Base-by-base conservation (phyloP, 2,113 vertebrate species). In the Aramus guarauna region DNA sequence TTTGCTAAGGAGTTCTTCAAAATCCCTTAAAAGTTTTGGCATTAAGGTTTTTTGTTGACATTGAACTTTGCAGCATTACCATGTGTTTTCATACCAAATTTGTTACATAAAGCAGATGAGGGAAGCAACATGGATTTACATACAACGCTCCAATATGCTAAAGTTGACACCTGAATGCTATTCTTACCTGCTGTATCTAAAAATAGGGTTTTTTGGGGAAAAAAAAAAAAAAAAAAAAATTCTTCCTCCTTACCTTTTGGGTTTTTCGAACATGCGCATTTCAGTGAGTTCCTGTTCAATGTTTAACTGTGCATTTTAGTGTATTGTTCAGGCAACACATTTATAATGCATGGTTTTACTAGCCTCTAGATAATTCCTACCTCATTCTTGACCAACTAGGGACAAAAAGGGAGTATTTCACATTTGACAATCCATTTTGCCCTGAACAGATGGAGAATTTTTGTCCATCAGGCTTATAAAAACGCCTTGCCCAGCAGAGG, bases 181-280 rank as follows among this genome's bases (percentile, higher is more conserved):
- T 32, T 39, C 34, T 48, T 39, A 26, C 24, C 32, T 30, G 23
- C 11, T 36, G 24, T 53, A 53, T 69, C 90, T 85, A 5, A 53
- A 52, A 67, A 56, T 36, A 45, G 21, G 39, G 11, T 41, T 41
- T 41, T n/a, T n/a, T n/a, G n/a, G n/a, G n/a, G n/a, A n/a, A n/a
- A n/a, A n/a, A n/a, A n/a, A n/a, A n/a, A n/a, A n/a, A n/a, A 20
- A 7, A 3, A 7, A 52, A 53, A 17, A 15, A 34, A 23, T 34
- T 64, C 39, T 67, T 41, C 7, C 20, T 11, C 41, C 3, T 68
- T 34, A 15, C 10, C 11, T 64, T 72, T 1, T 1, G 5, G 2
- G 2, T 47, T 52, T 11, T 19, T 36, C 64, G 32, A 26, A 58
- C 1, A 3, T 16, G 26, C 2, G 0, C n/a, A 7, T 37, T 73